phyloP scores from a whole-genome alignment of 1,140 invertebrate species.

The Eufriesea mexicana region DNA sequence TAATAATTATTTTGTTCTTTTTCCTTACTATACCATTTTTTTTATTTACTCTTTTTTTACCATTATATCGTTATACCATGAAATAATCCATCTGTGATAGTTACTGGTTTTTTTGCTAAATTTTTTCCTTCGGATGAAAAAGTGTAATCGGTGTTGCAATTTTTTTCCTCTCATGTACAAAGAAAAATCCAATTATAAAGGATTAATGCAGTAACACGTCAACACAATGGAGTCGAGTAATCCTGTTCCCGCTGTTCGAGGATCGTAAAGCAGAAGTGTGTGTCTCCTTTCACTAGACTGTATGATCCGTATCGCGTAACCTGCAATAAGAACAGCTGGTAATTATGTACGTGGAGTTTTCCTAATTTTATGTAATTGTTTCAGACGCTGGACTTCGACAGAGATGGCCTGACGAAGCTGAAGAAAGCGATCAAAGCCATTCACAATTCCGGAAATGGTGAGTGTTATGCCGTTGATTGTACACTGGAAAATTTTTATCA shows the following conservation, averaged over 20 bases:
- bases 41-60: no score
- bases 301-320: neutral
- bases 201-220: no score
- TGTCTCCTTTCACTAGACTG: conserved; percentile 13
- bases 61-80: no score
- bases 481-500: no score
- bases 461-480: conserved; percentile 76
- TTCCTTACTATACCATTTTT: no score
- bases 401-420: conserved; percentile 96
- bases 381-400: conserved; percentile 96
- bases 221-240: neutral
- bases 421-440: conserved; percentile 98
- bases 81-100: no score
- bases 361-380: conserved; percentile 68
- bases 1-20: no score
- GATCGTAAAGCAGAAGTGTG: neutral
- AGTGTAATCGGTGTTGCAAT: no score
- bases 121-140: no score
- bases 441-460: conserved; percentile 97
- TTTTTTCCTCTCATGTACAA: no score
- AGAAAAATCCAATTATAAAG: no score
- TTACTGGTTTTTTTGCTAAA: no score
- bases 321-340: neutral
- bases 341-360: neutral
- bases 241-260: neutral